A percentile compares a stretch with the other conserved stretches of the same genome.
Evolutionary conservation across 2,888 invertebrate genomes (phyloP).

Genomic region (Baronia brevicornis): DNA sequence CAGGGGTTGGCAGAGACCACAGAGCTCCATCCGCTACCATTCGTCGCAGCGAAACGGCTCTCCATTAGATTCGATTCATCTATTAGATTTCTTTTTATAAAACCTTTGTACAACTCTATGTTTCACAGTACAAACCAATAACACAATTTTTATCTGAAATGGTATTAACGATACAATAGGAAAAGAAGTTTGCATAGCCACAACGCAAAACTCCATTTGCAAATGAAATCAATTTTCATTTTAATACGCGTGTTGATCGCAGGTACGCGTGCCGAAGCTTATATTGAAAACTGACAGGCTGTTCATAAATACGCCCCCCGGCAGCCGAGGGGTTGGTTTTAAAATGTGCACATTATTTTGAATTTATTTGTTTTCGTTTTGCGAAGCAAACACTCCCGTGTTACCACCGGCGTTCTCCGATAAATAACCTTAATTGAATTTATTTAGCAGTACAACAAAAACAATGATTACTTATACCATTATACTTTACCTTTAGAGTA

Average conservation of each 20-base stretch:
- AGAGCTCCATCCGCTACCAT: too few species aligned
- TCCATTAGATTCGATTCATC: too few species aligned
- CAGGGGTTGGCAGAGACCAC: too few species aligned
- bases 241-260: slow-evolving; percentile 15
- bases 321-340: slow-evolving; percentile 12
- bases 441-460: background rate
- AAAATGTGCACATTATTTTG: slow-evolving; percentile 11
- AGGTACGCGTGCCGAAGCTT: slow-evolving; percentile 13
- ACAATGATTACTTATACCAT: too few species aligned
- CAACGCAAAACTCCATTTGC: too few species aligned
- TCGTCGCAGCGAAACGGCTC: too few species aligned
- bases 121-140: too few species aligned
- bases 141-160: background rate
- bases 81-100: too few species aligned
- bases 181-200: too few species aligned
- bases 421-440: background rate
- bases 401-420: slow-evolving; percentile 1
- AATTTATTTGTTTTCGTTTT: slow-evolving; percentile 13
- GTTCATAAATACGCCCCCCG: slow-evolving; percentile 21
- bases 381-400: slow-evolving; percentile 8
- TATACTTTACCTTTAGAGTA: too few species aligned
- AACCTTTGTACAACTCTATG: too few species aligned
- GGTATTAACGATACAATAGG: too few species aligned
- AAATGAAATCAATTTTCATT: slow-evolving; percentile 15
- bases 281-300: slow-evolving; percentile 22